These are phyloP conservation scores for Ladona fulva DNA, from an alignment of 1,140 invertebrate species.

Conservation along the genomic window DNA sequence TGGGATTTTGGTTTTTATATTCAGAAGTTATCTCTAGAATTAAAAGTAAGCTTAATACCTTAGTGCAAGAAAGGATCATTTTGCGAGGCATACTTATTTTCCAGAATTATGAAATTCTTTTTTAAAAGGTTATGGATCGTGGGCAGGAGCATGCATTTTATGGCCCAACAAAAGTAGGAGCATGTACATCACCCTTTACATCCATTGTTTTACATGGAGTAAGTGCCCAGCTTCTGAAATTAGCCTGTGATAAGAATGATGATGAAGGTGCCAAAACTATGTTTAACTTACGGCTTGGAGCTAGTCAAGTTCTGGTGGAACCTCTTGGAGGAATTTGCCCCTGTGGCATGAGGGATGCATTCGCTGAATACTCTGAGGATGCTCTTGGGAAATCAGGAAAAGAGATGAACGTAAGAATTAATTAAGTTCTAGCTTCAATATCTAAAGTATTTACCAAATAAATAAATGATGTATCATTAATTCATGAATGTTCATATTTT, in stretches of 20 bases:
- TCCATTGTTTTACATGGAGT: background rate
- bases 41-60: background rate
- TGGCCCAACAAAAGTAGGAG: background rate
- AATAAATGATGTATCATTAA: too few species aligned
- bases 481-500: too few species aligned
- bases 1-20: background rate
- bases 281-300: background rate
- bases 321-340: background rate
- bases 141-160: background rate
- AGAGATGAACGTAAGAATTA: background rate
- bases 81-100: background rate
- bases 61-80: background rate
- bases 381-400: background rate
- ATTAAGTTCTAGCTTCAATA: too few species aligned
- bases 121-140: background rate
- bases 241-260: background rate
- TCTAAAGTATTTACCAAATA: too few species aligned
- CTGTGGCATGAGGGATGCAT: background rate
- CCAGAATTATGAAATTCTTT: background rate
- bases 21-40: background rate
- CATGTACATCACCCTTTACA: background rate
- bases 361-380: background rate
- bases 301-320: background rate
- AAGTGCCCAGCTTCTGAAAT: background rate
- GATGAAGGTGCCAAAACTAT: background rate